Evolutionary conservation across 37 sponge, comb jelly and placozoan genomes (phyloP), one percentile per base, ranked within the genome.

Genomic region (Tethya wilhelma): DNA sequence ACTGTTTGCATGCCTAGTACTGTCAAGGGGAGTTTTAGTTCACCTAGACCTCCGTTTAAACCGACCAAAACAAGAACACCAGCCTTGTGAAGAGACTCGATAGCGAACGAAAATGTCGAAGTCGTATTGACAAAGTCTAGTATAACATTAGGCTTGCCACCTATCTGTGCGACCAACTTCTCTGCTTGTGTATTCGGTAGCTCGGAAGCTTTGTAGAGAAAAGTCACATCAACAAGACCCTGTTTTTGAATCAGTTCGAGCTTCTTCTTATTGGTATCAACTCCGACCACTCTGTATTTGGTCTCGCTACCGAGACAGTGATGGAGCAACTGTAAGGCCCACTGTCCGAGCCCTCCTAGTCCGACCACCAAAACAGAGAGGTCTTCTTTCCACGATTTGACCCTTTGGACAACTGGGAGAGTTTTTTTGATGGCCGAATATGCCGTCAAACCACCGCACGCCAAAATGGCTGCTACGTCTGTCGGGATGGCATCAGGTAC

Each of bases 91-190:
- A 86, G 57, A 12, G 70, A 5, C 8, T 31, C 25, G 1, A 30
- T 9, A 36, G 64, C 44, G 49, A 86, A 33, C 17, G 14, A 17
- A 64, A 79, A 78, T 29, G 86, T 86, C 19, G 43, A 40, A 26
- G 86, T 44, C 4, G 79, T 71, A 30, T 86, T 86, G 28, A 78
- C 86, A 69, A 86, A 78, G 36, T 86, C 86, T 22, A 86, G 11
- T 0, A 86, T 33, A n/a, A 67, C 38, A 55, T 75, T 57, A 14
- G 44, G 38, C 33, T 46, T 64, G 14, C 29, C 23, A 1, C 40
- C 40, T 14, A 73, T 64, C 25, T 63, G 40, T 5, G 22, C 65
- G 1, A 59, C 3, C 20, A 40, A 77, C 2, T 53, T 28, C 19
- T 60, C 46, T 33, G 70, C 40, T 57, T 70, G 72, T 29, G 56